Conservation (phyloP, 2,888 invertebrate species). For the Sympetrum striolatum region DNA sequence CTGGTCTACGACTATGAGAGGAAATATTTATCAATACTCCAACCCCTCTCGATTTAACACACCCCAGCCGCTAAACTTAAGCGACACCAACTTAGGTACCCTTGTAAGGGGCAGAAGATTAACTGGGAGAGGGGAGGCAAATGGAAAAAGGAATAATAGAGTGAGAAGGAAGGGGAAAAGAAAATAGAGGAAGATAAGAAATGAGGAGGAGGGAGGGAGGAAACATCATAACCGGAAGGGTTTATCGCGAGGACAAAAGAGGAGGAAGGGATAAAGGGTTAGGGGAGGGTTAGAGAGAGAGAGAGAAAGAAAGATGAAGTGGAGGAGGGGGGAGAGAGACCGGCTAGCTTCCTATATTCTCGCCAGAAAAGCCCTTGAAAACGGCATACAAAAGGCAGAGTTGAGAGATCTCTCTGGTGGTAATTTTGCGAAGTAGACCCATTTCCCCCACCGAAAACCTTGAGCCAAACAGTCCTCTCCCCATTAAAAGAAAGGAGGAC, state of each 20-base stretch:
- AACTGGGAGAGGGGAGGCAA: not conserved
- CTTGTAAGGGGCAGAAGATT: too few relatives aligned
- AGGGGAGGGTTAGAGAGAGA: not conserved
- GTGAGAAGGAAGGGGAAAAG: too few relatives aligned
- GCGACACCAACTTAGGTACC: too few relatives aligned
- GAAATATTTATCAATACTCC: too few relatives aligned
- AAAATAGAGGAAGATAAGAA: too few relatives aligned
- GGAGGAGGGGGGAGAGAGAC: not conserved
- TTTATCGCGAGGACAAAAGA: constrained; percentile 18
- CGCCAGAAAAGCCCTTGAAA: constrained; percentile 15
- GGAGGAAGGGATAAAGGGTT: not conserved
- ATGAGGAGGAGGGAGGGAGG: not conserved
- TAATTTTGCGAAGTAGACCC: constrained; percentile 29
- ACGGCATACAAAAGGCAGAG: constrained; percentile 33
- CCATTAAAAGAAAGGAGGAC: not conserved
- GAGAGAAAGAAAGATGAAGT: not conserved
- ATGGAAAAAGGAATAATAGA: too few relatives aligned
- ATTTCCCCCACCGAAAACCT: not conserved
- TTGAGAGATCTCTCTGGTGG: constrained; percentile 25
- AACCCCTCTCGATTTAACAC: too few relatives aligned
- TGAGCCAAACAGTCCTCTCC: not conserved
- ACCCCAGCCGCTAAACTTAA: too few relatives aligned
- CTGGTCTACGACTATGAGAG: too few relatives aligned
- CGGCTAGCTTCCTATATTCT: not conserved
- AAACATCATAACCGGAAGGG: constrained; percentile 12